Percentiles rank a stretch among this genome's conserved stretches.
Conservation (phyloP, 2,113 vertebrate genomes). For the Archocentrus centrarchus region DNA sequence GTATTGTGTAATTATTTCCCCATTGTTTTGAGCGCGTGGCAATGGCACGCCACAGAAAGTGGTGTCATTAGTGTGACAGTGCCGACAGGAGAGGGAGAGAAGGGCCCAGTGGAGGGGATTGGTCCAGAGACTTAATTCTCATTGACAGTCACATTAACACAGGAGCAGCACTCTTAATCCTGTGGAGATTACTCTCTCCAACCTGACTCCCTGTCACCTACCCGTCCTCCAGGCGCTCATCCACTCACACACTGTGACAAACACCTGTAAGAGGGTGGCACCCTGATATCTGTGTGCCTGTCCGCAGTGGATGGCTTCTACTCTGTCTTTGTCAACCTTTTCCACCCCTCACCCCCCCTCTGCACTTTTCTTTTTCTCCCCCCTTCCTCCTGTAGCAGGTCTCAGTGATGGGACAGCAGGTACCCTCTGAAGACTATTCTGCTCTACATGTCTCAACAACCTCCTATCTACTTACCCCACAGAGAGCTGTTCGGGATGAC, state of each 20-base stretch:
- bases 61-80: slow-evolving; percentile 68
- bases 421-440: slow-evolving; percentile 48
- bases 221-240: slow-evolving; percentile 1
- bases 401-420: slow-evolving; percentile 35
- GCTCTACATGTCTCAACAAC: slow-evolving; percentile 54
- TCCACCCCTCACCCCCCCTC: slow-evolving; percentile 4
- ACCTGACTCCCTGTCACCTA: slow-evolving; percentile 60
- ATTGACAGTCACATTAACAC: slow-evolving; percentile 83
- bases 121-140: slow-evolving; percentile 78
- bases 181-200: slow-evolving; percentile 77
- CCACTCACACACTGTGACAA: slow-evolving; percentile 29
- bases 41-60: slow-evolving; percentile 62
- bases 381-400: background rate
- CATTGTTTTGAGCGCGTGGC: slow-evolving; percentile 59
- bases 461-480: slow-evolving; percentile 51
- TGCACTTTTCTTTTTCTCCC: background rate
- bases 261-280: slow-evolving; percentile 48
- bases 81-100: slow-evolving; percentile 20
- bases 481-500: slow-evolving; percentile 65
- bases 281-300: slow-evolving; percentile 8
- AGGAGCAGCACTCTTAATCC: slow-evolving; percentile 79
- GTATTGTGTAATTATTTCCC: slow-evolving; percentile 73
- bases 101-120: slow-evolving; percentile 37
- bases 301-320: slow-evolving; percentile 40
- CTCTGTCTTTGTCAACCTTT: slow-evolving; percentile 53